Evolutionary conservation across 2,797 vertebrate species (phyloP).

Genomic region (Spinus pinus): DNA sequence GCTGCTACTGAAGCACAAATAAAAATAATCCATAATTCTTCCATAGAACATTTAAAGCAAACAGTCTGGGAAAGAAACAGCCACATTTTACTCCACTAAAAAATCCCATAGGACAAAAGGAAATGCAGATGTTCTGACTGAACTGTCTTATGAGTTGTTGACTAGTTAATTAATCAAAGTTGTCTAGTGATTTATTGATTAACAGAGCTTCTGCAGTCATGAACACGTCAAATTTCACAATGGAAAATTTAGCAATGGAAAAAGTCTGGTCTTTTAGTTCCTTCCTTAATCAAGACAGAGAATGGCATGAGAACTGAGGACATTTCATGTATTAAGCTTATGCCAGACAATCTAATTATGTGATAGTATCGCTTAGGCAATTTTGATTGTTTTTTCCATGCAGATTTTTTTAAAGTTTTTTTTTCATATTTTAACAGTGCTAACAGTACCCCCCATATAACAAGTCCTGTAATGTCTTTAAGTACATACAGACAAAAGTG

Average conservation of each 20-base stretch:
- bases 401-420: not conserved
- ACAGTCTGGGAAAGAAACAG: conserved; percentile 45
- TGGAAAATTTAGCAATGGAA: conserved; percentile 68
- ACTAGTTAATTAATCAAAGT: conserved; percentile 65
- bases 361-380: conserved; percentile 24
- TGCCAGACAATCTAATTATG: conserved; percentile 25
- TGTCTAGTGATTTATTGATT: conserved; percentile 58
- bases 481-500: not conserved
- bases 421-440: not conserved
- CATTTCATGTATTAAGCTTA: conserved; percentile 13
- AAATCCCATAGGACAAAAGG: conserved; percentile 46
- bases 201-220: conserved; percentile 40
- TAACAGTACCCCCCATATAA: not conserved
- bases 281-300: conserved; percentile 44
- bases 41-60: conserved; percentile 33
- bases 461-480: not conserved
- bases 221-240: conserved; percentile 59
- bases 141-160: conserved; percentile 57
- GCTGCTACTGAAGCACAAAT: conserved; percentile 54
- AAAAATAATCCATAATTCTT: conserved; percentile 54
- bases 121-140: conserved; percentile 60
- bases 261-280: conserved; percentile 48
- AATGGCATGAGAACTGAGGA: conserved; percentile 26
- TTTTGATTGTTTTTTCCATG: conserved; percentile 26
- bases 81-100: conserved; percentile 7